Base-by-base conservation (phyloP, 30 jellyfish, hydroid and myxozoan genomes). In the Nemopilema nomurai region DNA sequence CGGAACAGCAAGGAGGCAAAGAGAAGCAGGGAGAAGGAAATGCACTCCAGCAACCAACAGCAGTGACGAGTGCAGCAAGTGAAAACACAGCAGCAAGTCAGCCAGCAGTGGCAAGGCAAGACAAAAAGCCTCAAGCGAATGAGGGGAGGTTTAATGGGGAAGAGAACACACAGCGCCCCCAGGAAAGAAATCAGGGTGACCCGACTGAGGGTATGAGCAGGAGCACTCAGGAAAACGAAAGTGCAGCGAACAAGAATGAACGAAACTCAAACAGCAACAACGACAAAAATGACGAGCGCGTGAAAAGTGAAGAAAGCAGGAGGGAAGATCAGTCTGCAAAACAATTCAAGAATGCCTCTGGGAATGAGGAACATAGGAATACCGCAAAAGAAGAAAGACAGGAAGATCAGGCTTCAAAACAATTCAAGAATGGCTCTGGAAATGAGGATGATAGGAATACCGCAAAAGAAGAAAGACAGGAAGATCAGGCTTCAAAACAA, bases 1-100 rank as follows among this genome's bases (percentile, higher is more conserved):
- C n/a, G n/a, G 62, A 30, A n/a, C 51, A 31, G 69, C 51, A 72
- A 72, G 68, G n/a, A 16, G n/a, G 28, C 82, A 49, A 32, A 23
- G 41, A 29, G 27, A 30, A 23, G 13, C 57, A 41, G 57, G 57
- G 17, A 64, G 32, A 64, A 64, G 74, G 74, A 17, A 21, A 41
- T 13, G 57, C 57, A 3, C 13, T 41, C 13, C 57, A 41, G 57
- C 57, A 41, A 41, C 57, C 57, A 13, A 41, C 57, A 41, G 13
- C 57, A 41, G 57, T 6, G 13, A 6, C 57, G 57, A 41, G 57
- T 13, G 57, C 57, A 41, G 57, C 13, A 41, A 41, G 13, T 41
- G 57, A 41, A 41, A 41, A 41, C 13, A 13, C 9, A 41, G 57
- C 9, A 41, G 13, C 6, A 13, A 41, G 13, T 41, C 57, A 41